Evolutionary conservation across 2,113 vertebrate species (phyloP).

Genomic region (Phrynosoma platyrhinos): DNA sequence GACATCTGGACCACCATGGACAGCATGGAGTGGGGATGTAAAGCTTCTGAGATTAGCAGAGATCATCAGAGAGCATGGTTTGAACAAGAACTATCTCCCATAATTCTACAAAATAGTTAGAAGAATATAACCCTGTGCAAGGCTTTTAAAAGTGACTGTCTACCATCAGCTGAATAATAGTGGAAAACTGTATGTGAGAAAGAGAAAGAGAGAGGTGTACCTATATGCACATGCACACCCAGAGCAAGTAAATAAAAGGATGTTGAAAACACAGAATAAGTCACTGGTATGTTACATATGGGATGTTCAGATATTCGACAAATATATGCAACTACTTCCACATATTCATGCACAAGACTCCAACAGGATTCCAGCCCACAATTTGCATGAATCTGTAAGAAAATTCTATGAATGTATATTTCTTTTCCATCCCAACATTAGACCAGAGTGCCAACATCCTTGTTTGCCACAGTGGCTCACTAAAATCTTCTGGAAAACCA

Average conservation of each 20-base stretch:
- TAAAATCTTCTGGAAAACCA: neutral
- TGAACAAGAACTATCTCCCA: neutral
- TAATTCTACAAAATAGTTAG: slow-evolving; percentile 34
- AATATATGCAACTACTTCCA: too few species aligned
- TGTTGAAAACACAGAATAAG: slow-evolving; percentile 26
- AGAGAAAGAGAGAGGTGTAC: neutral
- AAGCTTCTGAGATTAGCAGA: slow-evolving; percentile 33
- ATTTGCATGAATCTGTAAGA: too few species aligned
- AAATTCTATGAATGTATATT: too few species aligned
- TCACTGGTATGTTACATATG: slow-evolving; percentile 21
- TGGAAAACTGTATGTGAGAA: neutral
- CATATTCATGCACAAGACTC: too few species aligned
- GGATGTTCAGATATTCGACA: neutral
- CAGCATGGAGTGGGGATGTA: neutral
- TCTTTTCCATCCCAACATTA: neutral
- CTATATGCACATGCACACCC: too few species aligned
- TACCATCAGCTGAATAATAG: slow-evolving; percentile 41
- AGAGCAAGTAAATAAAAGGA: too few species aligned
- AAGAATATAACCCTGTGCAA: slow-evolving; percentile 9
- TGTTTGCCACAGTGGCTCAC: neutral
- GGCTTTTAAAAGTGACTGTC: slow-evolving; percentile 35
- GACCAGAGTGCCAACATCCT: neutral
- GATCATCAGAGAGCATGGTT: slow-evolving; percentile 28
- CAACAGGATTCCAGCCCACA: too few species aligned
- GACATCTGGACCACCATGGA: slow-evolving; percentile 59